Base-by-base conservation (phyloP, 1,140 invertebrate species). In the Parapsyche elsis region DNA sequence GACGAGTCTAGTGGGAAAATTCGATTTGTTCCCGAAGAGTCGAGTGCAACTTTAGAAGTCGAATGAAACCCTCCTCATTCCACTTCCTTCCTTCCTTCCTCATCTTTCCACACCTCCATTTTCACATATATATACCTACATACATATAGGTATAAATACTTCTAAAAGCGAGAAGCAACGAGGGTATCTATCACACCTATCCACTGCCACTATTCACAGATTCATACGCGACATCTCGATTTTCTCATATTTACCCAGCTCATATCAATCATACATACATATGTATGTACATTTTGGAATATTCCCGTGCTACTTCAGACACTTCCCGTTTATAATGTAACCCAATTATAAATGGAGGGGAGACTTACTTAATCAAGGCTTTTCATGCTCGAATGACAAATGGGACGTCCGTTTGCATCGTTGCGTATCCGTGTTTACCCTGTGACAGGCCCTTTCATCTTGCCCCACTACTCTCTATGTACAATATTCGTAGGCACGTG, bases 321-420 rank as follows among this genome's bases (percentile, higher is more conserved):
- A 38, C 30, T 1, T 38, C 1, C 30, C 30, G 30, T 38, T 38
- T 38, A 38, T 38, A 38, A 67, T 24, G 24, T 67, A 67, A 67
- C 24, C 64, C 64, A 67, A 67, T 67, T 67, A 67, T 21, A 67
- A 26, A 67, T 9, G 64, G 49, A 1, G 64, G 14, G 24, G 24
- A 38, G 30, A 38, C 30, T 38, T 38, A 67, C 64, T 67, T 67
- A 67, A 67, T 67, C 64, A 67, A 67, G 64, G 64, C 64, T 67
- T 26, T 67, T 67, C 64, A 67, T 67, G 64, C 64, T 67, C 64
- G 64, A 67, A 67, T 67, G 64, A 67, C 64, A 67, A 67, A 67
- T 67, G 64, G 21, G 21, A 23, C 10, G 49, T 23, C 64, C 24
- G 24, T 67, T 67, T 23, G 21, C 64, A n/a, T 61, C 57, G 57